Conservation (phyloP, 30 jellyfish, hydroid and myxozoan species). For the Hydractinia symbiolongicarpus region DNA sequence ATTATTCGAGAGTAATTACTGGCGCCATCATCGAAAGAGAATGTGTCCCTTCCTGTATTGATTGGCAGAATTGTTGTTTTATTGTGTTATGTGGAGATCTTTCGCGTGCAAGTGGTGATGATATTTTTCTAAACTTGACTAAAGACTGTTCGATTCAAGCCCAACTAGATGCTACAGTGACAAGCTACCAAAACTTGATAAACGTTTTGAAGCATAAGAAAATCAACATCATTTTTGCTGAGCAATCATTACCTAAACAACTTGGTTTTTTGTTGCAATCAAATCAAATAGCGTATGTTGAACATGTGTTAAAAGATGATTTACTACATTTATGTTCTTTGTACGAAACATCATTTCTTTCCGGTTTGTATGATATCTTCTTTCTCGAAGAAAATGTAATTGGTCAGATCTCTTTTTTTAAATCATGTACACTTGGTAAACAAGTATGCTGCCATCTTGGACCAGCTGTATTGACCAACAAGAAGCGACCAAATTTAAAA, state of each 20-base stretch:
- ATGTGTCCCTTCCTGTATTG: conserved; percentile 1
- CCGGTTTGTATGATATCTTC: conserved; percentile 27
- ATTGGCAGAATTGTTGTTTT: conserved; percentile 21
- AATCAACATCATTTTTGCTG: conserved; percentile 14
- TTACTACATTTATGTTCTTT: not conserved
- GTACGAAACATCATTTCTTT: conserved; percentile 15
- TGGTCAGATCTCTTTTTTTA: conserved; percentile 14
- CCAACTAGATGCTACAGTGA: not conserved
- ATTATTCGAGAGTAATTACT: not conserved
- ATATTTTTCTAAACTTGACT: not conserved
- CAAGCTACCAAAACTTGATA: not conserved
- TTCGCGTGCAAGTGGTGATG: not conserved
- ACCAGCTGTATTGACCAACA: not conserved
- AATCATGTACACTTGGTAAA: conserved; percentile 26
- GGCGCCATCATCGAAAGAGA: conserved; percentile 24
- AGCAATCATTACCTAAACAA: not conserved
- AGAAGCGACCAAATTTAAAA: not conserved
- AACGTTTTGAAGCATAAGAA: not conserved
- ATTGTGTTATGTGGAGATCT: conserved; percentile 13
- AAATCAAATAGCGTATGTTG: conserved; percentile 10
- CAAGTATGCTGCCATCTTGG: conserved; percentile 24
- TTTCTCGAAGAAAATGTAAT: not conserved
- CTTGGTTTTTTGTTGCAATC: not conserved
- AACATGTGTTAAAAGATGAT: not conserved
- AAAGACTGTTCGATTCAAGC: conserved; percentile 1